Evolutionary conservation across 2,113 vertebrate genomes (phyloP).

Genomic region (Eulemur rufifrons): DNA sequence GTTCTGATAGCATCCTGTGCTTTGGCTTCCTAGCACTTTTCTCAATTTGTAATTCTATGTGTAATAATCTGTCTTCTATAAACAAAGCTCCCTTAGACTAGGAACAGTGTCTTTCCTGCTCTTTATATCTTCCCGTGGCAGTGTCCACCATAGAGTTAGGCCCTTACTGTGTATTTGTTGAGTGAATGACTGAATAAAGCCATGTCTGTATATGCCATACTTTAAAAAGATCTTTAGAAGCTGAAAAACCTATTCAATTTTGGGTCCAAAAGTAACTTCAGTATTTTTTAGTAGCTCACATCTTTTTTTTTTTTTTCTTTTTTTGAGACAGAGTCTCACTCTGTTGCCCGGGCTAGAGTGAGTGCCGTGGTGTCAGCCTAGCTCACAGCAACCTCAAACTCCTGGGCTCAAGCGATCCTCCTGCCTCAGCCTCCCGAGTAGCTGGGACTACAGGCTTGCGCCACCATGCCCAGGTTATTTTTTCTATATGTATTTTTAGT

Average conservation of each 20-base stretch:
- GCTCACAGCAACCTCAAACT: no score
- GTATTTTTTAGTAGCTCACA: background rate
- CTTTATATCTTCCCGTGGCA: background rate
- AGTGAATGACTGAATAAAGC: background rate
- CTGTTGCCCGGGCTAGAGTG: no score
- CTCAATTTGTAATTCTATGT: conserved; percentile 16
- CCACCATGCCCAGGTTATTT: no score
- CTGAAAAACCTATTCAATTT: background rate
- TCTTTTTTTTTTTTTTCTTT: background rate
- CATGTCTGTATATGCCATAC: background rate
- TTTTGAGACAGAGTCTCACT: no score
- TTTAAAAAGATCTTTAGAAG: conserved; percentile 15
- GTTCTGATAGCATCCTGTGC: background rate
- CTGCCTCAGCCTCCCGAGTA: no score
- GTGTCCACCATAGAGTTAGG: background rate
- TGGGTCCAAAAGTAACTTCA: background rate
- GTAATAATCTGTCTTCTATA: background rate
- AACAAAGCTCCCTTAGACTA: background rate
- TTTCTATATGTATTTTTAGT: no score
- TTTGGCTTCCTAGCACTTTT: background rate
- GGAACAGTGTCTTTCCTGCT: background rate
- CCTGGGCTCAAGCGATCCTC: no score
- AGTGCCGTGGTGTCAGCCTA: no score
- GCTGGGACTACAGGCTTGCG: no score
- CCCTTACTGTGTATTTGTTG: background rate